phyloP scores from a whole-genome alignment of 2,113 vertebrate genomes.

The Seriola rivoliana region DNA sequence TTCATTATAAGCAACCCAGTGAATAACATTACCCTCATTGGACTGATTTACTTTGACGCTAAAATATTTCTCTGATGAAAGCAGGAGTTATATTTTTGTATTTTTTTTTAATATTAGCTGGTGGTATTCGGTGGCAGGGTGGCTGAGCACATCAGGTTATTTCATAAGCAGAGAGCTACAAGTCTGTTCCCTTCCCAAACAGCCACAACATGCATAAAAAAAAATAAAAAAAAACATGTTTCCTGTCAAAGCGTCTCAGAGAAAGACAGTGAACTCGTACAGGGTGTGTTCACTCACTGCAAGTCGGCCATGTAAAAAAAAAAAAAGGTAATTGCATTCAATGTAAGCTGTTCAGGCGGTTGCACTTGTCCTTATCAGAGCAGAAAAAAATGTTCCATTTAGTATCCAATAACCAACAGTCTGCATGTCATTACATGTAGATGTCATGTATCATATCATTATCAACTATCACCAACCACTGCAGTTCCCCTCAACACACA shows the following conservation, averaged over 20 bases:
- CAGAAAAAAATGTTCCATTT: slow-evolving; percentile 1
- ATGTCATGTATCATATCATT: slow-evolving; percentile 31
- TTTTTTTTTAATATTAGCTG: background rate
- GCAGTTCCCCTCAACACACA: background rate
- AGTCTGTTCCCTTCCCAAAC: slow-evolving; percentile 13
- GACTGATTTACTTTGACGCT: slow-evolving; percentile 10
- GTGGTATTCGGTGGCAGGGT: background rate
- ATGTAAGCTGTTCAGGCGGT: background rate
- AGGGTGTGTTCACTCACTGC: background rate
- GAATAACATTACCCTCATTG: slow-evolving; percentile 22
- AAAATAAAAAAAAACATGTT: background rate
- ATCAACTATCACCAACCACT: background rate
- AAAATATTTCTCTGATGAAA: background rate
- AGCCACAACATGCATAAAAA: slow-evolving; percentile 26
- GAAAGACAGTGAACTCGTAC: background rate
- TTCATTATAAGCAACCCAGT: slow-evolving; percentile 28
- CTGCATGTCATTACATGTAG: background rate
- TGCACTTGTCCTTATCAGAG: background rate
- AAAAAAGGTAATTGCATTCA: background rate
- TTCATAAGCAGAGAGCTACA: slow-evolving; percentile 5
- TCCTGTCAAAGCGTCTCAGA: slow-evolving; percentile 10
- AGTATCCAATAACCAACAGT: background rate
- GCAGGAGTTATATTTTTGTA: background rate
- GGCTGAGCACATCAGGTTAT: background rate
- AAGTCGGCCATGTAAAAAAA: background rate